Base-by-base conservation (phyloP, 2,797 vertebrate genomes). In the Muscicapa striata region DNA sequence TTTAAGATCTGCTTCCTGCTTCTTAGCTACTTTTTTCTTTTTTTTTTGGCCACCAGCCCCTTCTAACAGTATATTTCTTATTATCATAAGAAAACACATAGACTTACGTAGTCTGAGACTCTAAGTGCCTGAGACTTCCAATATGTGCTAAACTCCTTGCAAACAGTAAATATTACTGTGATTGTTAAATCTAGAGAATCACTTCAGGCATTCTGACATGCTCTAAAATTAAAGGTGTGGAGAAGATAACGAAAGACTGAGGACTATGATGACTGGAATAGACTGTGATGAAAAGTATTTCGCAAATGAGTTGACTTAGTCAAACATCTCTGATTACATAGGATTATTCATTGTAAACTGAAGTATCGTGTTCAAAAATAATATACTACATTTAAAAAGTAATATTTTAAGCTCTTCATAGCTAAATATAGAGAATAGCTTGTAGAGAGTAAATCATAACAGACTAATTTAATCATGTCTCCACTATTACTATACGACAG, bases 201-300 rank as follows among this genome's bases (percentile, higher is more conserved):
- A 46, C 38, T 76, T 52, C 32, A 58, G 30, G 26, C 43, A 40
- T 80, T 82, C 15, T 91, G 87, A 64, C 49, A 48, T 29, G 19
- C 26, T 91, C 13, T 90, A 62, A 86, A 91, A 89, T 68, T 93
- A 85, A 88, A 93, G 77, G 86, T 84, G 52, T 16, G 36, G 32
- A 59, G 63, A 94, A 74, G 81, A 48, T 89, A 91, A 74, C 22
- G 15, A 63, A 94, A 59, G 14, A 51, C 43, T 48, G 41, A 94
- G 62, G 45, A 66, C 43, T 85, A 11, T 75, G 73, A 91, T 70
- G 36, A 59, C 48, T 79, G 80, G 36, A 91, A 72, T 32, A 91
- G 69, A 64, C 57, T 85, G 41, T 63, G 69, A 84, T 85, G 57
- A 92, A 92, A 93, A 46, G 11, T 29, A 73, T 82, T 92, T 82